Conservation (phyloP, 2,113 vertebrate species). For the Nothoprocta pentlandii region DNA sequence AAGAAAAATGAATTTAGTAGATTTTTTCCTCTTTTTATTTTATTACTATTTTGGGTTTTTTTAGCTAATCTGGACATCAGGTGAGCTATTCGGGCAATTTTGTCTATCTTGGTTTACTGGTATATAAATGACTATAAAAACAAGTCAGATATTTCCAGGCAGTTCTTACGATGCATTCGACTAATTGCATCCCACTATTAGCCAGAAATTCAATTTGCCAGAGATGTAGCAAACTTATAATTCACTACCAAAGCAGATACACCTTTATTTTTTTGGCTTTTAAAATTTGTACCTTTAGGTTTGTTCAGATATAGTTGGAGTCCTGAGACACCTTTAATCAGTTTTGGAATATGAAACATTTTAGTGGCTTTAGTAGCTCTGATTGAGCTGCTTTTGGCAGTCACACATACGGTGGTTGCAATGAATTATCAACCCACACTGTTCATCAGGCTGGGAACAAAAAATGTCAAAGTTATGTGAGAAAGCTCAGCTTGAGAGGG, state of each 20-base stretch:
- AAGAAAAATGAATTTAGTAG: background rate
- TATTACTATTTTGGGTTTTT: no score
- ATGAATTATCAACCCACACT: background rate
- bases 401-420: background rate
- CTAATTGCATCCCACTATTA: background rate
- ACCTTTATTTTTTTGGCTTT: background rate
- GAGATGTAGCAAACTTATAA: background rate
- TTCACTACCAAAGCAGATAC: background rate
- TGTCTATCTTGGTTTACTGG: background rate
- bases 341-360: background rate
- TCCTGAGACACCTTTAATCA: background rate
- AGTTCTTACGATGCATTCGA: background rate
- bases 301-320: background rate
- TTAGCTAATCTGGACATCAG: background rate
- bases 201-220: background rate
- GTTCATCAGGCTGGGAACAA: background rate
- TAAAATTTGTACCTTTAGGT: background rate
- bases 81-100: background rate
- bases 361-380: background rate
- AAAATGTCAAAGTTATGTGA: background rate
- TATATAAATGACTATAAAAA: background rate
- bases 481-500: background rate
- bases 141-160: background rate
- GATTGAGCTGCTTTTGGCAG: background rate
- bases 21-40: background rate